These are phyloP conservation scores for Drosophila cracens DNA, from an alignment of 2,888 invertebrate species.

Conservation along the genomic window DNA sequence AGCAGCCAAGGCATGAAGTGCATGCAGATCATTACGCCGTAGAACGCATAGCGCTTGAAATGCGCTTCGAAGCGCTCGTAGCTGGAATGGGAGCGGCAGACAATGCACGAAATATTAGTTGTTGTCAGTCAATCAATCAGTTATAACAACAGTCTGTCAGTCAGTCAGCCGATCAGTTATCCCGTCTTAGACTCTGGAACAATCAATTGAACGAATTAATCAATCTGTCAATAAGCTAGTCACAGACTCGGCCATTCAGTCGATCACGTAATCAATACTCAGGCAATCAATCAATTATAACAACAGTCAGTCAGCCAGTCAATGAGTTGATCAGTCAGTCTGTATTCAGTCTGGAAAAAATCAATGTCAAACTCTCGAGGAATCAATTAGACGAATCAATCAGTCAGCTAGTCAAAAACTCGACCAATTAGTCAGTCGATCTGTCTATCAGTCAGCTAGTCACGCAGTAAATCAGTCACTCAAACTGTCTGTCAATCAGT, in stretches of 20 bases:
- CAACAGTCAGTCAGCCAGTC: neutral
- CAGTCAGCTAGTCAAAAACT: neutral
- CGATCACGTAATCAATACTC: neutral
- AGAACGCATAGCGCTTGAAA: conserved; percentile 82
- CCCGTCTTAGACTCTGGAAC: neutral
- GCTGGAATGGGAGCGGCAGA: conserved; percentile 36
- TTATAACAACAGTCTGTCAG: neutral
- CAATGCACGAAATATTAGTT: neutral
- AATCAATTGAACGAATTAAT: neutral
- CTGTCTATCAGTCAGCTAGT: neutral
- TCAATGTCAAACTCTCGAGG: neutral
- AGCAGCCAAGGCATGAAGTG: conserved; percentile 83
- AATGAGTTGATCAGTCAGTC: neutral
- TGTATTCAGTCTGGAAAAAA: neutral
- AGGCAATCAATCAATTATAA: neutral
- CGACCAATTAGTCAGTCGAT: neutral
- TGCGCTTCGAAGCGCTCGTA: conserved; percentile 80
- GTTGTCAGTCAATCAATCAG: neutral
- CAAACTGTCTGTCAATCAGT: neutral
- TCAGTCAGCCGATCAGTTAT: neutral
- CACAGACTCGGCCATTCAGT: neutral
- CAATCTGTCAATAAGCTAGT: neutral
- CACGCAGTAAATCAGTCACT: neutral
- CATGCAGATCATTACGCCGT: conserved; percentile 82
- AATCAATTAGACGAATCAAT: neutral